Conservation (phyloP, 2,888 invertebrate genomes). For the Pristionchus mayeri region DNA sequence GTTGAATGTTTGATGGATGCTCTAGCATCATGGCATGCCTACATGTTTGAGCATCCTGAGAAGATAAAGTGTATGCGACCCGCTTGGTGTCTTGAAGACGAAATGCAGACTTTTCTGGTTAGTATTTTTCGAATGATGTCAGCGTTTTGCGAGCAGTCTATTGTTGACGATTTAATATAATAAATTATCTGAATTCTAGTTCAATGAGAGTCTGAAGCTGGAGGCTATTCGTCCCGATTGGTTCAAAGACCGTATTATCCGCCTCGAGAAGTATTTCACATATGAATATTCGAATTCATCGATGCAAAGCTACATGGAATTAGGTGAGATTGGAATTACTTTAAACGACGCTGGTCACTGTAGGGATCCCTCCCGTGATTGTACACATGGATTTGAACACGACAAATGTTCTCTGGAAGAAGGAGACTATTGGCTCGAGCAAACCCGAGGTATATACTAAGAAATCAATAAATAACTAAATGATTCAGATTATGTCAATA, state of each 20-base stretch:
- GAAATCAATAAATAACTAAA: too few relatives aligned
- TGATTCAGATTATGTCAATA: constrained; percentile 26
- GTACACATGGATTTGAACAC: constrained; percentile 50
- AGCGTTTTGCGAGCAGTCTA: too few relatives aligned
- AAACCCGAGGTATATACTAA: constrained; percentile 22
- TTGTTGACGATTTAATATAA: too few relatives aligned
- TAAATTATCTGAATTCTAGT: too few relatives aligned
- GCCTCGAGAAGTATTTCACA: constrained; percentile 21
- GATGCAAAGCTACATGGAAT: constrained; percentile 6
- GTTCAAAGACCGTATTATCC: constrained; percentile 3
- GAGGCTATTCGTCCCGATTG: constrained; percentile 29
- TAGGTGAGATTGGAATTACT: neutral
- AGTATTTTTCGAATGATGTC: too few relatives aligned
- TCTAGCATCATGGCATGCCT: constrained; percentile 35
- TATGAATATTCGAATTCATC: neutral
- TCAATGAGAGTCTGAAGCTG: constrained; percentile 15
- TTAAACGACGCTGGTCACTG: too few relatives aligned
- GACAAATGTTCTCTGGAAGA: constrained; percentile 49
- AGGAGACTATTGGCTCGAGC: neutral
- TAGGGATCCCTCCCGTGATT: constrained; percentile 48
- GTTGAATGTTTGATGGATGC: constrained; percentile 33
- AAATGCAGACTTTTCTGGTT: too few relatives aligned
- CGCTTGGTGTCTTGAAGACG: too few relatives aligned
- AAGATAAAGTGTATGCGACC: neutral
- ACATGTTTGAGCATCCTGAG: constrained; percentile 12